A percentile compares a stretch with the other conserved stretches of the same genome.
These are phyloP conservation scores for Idaea biselata DNA, from an alignment of 2,888 invertebrate species.

Conservation along the genomic window DNA sequence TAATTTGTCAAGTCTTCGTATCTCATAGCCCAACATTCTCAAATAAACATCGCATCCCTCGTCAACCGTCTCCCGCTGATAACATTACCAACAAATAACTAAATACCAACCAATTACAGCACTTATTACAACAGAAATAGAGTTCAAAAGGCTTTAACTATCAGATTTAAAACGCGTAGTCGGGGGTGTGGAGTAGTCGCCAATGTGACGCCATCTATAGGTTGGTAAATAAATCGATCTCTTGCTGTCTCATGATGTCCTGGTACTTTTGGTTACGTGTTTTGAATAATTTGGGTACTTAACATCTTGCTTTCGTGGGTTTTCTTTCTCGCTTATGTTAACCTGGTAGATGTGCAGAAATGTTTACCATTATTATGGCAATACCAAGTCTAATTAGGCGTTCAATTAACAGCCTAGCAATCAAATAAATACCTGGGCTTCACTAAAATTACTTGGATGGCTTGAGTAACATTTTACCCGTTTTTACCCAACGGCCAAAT, in stretches of 20 bases:
- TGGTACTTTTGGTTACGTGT: conserved; percentile 28
- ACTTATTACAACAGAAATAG: conserved; percentile 16
- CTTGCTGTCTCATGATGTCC: conserved; percentile 24
- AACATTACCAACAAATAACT: conserved; percentile 27
- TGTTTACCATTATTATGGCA: not conserved
- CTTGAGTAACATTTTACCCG: no score
- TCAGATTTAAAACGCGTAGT: conserved; percentile 12
- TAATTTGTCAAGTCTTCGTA: no score
- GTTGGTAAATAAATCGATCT: conserved; percentile 16
- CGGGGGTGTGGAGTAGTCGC: conserved; percentile 25
- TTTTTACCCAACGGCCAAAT: no score
- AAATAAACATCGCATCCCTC: conserved; percentile 39
- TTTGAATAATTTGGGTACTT: conserved; percentile 11
- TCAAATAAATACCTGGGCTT: no score
- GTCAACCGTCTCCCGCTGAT: conserved; percentile 31
- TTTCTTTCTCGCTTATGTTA: not conserved
- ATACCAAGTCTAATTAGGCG: not conserved
- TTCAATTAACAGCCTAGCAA: not conserved
- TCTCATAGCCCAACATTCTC: conserved; percentile 24
- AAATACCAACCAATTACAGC: conserved; percentile 5
- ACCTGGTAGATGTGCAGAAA: not conserved
- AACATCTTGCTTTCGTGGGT: not conserved
- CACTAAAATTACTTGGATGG: no score
- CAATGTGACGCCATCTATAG: conserved; percentile 33
- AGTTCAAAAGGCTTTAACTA: conserved; percentile 5